phyloP scores from a whole-genome alignment of 2,888 invertebrate species.

The Isoperla grammatica region DNA sequence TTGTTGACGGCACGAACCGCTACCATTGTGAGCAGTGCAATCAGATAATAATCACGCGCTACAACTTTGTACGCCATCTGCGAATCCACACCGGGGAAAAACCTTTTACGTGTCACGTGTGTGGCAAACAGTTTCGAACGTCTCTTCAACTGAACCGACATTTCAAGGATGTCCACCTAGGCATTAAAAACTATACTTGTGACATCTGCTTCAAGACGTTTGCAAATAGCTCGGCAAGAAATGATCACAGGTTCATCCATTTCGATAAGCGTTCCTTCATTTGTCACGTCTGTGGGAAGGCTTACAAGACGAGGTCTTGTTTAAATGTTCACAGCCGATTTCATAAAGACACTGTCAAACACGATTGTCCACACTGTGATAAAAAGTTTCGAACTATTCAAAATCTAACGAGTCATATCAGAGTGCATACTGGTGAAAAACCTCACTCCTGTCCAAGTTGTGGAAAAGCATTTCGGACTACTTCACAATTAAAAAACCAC shows the following conservation, averaged over 20 bases:
- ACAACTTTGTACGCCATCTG: constrained; percentile 40
- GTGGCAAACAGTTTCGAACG: constrained; percentile 54
- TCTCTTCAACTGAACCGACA: constrained; percentile 41
- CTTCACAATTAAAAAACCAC: not conserved
- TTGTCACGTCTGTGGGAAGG: constrained; percentile 38
- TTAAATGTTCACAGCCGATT: constrained; percentile 56
- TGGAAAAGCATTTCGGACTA: constrained; percentile 35
- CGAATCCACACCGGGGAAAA: constrained; percentile 51
- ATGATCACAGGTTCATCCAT: constrained; percentile 41
- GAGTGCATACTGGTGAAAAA: constrained; percentile 50
- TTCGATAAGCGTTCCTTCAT: constrained; percentile 39
- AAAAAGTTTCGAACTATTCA: not conserved
- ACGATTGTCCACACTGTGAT: constrained; percentile 46
- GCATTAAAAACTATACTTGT: constrained; percentile 47
- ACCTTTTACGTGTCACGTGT: constrained; percentile 59
- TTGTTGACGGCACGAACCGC: constrained; percentile 36
- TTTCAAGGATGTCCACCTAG: constrained; percentile 45
- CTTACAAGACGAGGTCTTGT: constrained; percentile 60
- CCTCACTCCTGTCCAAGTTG: constrained; percentile 53
- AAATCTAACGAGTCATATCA: constrained; percentile 42
- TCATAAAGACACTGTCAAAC: constrained; percentile 52
- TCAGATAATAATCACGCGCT: constrained; percentile 38
- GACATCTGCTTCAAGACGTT: constrained; percentile 41
- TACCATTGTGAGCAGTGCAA: constrained; percentile 46
- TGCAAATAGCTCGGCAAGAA: not conserved